A percentile compares a stretch with the other conserved stretches of the same genome.
Evolutionary conservation across 2,113 vertebrate species (phyloP).

Genomic region (Corythaeola cristata): DNA sequence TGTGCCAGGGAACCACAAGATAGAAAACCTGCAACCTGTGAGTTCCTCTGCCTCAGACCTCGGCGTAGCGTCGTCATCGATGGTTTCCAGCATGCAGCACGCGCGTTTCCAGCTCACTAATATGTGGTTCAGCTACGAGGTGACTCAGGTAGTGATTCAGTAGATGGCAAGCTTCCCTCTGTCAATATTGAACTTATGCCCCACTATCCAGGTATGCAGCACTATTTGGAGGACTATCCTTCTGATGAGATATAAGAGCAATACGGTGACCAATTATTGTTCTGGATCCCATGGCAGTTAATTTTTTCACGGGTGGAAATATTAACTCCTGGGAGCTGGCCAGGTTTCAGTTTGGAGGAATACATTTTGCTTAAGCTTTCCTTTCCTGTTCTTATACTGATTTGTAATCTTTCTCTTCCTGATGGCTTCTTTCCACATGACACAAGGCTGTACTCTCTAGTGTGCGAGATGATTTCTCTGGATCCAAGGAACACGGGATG

Average conservation of each 20-base stretch:
- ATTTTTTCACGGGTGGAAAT: not conserved
- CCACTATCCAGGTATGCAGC: not conserved
- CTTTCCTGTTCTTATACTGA: not conserved
- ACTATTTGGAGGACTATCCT: not conserved
- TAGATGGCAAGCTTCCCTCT: not conserved
- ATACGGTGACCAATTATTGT: rapidly evolving
- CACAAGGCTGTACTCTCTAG: not conserved
- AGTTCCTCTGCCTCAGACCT: slow-evolving; percentile 28
- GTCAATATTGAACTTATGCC: slow-evolving; percentile 39
- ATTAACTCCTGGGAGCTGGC: not conserved
- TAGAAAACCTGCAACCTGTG: slow-evolving; percentile 40
- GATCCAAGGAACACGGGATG: not conserved
- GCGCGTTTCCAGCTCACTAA: slow-evolving; percentile 20
- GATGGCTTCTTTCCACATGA: not conserved
- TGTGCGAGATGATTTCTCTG: not conserved
- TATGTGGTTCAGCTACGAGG: slow-evolving; percentile 8
- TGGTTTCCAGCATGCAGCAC: not conserved
- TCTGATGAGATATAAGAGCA: not conserved
- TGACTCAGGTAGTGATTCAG: slow-evolving; percentile 14
- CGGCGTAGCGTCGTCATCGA: not conserved
- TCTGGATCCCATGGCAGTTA: not conserved
- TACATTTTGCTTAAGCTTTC: not conserved
- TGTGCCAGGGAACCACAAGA: slow-evolving; percentile 59
- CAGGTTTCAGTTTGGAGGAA: slow-evolving; percentile 1
- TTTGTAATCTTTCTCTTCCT: not conserved